Evolutionary conservation across 2,888 invertebrate species (phyloP), one percentile per base, ranked within the genome.

Genomic region (Drosophila seclusa): DNA sequence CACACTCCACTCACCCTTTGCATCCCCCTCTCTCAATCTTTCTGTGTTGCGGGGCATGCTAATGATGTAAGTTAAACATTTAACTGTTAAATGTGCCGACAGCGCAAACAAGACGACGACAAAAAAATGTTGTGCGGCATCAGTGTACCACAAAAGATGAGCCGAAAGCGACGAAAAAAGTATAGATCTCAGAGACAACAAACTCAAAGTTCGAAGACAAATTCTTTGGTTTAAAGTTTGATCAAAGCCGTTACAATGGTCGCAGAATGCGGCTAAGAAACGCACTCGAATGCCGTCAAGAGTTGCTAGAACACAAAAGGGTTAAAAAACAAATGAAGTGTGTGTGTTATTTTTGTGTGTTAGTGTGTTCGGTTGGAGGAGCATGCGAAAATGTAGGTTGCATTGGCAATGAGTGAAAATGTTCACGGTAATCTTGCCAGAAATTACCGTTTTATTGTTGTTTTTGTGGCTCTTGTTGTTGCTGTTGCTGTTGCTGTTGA

Each of bases 31-130:
- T 34, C 31, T 52, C 34, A 29, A 10, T 24, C 21, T 31, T n/a
- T 8, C 34, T 18, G 4, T 40, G 21, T 67, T 67, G 66, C 64
- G 65, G 54, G 69, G 68, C 67, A 90, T 90, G 83, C 83, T 87
- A 90, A 90, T 90, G 89, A 90, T 90, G 88, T 82, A 87, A 87
- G 85, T 78, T 75, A 87, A 76, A 50, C 83, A 79, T 89, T 87
- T 89, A 90, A 90, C 90, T 80, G 87, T 87, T 87, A 82, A 86
- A 72, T 72, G 69, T 68, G 80, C 87, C 90, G 80, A 75, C 73
- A 90, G 90, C 81, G 60, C 73, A 78, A 78, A 80, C 77, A 65
- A 74, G 71, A 59, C 48, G 72, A 63, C 66, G 57, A 21, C 31
- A 53, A 63, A 57, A 54, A 61, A 66, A 52, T 32, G 18, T 72